A percentile compares a stretch with the other conserved stretches of the same genome.
Conservation (phyloP, 2,888 invertebrate genomes). For the Parnassius glacialis region DNA sequence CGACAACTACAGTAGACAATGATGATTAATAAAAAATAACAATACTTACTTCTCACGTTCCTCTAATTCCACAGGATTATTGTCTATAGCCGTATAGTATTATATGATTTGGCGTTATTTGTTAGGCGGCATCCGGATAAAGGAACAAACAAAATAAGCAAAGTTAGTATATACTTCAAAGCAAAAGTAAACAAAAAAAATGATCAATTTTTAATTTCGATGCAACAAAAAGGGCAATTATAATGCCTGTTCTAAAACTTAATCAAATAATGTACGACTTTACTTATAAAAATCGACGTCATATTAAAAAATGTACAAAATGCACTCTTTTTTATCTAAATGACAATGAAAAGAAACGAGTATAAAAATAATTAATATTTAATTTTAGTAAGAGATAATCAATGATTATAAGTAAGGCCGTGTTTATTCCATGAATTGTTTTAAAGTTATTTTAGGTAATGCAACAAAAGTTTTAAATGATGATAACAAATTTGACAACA, state of each 20-base stretch:
- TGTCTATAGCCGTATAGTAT: slow-evolving; percentile 79
- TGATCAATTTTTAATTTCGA: not conserved
- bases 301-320: not conserved
- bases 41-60: slow-evolving; percentile 92
- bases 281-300: too few relatives aligned
- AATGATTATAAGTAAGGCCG: too few relatives aligned
- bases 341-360: too few relatives aligned
- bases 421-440: too few relatives aligned
- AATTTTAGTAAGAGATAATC: too few relatives aligned
- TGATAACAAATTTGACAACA: not conserved
- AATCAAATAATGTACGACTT: not conserved
- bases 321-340: too few relatives aligned
- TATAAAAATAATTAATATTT: too few relatives aligned
- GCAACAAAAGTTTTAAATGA: not conserved
- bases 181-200: not conserved
- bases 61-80: slow-evolving; percentile 90
- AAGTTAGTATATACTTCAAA: slow-evolving; percentile 28
- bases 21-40: slow-evolving; percentile 21
- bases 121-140: slow-evolving; percentile 72
- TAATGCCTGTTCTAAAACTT: not conserved
- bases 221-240: not conserved
- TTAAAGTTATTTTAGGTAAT: not conserved
- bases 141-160: slow-evolving; percentile 63
- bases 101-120: slow-evolving; percentile 60
- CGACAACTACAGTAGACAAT: slow-evolving; percentile 13